Evolutionary conservation across 2,113 vertebrate species (phyloP).

Genomic region (Cyanoramphus novaezelandiae): DNA sequence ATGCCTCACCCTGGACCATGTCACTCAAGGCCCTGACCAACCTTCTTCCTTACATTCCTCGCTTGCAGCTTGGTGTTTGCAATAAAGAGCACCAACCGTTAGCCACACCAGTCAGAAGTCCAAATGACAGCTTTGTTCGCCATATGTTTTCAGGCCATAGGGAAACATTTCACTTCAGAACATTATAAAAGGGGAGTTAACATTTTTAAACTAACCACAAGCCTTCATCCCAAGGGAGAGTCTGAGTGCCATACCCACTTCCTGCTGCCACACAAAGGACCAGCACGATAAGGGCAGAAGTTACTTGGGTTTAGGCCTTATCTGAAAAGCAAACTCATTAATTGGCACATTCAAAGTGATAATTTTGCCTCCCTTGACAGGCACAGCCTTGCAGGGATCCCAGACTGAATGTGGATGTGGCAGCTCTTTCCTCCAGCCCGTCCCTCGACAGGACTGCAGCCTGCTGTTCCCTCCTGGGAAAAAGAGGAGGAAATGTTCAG

Average conservation of each 20-base stretch:
- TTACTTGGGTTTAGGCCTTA: background rate
- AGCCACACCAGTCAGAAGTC: background rate
- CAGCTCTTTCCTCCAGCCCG: background rate
- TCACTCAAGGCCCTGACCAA: background rate
- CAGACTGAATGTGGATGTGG: background rate
- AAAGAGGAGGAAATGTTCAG: background rate
- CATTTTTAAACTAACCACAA: background rate
- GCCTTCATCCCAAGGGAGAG: background rate
- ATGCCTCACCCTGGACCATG: background rate
- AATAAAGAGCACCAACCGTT: background rate
- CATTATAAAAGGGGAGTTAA: background rate
- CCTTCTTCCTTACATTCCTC: background rate
- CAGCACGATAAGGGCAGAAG: background rate
- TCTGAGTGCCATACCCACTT: no score
- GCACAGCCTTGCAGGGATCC: background rate
- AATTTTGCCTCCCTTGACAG: background rate
- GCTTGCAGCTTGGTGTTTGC: background rate
- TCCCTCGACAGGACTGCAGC: background rate
- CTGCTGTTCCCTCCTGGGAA: background rate
- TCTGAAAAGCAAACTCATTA: background rate
- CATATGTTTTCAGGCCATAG: background rate
- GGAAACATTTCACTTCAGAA: background rate
- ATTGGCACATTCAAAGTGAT: rapidly evolving
- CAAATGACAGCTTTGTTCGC: rapidly evolving
- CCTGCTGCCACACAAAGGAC: background rate